Percentiles rank a stretch among this genome's conserved stretches.
phyloP scores from a whole-genome alignment of 2,888 invertebrate genomes.

The Linnaemya tessellans region DNA sequence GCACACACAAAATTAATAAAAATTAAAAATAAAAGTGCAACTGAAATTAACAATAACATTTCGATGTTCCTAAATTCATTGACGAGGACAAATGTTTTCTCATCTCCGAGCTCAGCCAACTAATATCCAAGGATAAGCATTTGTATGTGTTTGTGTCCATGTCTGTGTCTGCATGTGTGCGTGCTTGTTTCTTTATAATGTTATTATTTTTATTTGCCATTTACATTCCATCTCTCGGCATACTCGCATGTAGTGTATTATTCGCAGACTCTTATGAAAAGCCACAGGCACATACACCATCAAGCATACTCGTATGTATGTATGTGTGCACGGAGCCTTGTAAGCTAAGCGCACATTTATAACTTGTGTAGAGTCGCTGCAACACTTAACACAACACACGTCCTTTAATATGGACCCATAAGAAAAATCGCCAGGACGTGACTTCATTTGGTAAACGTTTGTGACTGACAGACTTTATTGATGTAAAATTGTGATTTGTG shows the following conservation, averaged over 20 bases:
- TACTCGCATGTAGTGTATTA: not conserved
- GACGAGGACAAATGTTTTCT: constrained; percentile 1
- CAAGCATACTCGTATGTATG: not conserved
- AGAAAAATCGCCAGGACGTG: constrained; percentile 82
- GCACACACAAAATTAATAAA: no score
- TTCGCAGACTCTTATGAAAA: not conserved
- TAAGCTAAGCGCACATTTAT: constrained; percentile 14
- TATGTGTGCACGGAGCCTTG: not conserved
- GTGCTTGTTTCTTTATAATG: constrained; percentile 4
- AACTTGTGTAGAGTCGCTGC: constrained; percentile 5
- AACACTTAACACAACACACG: constrained; percentile 73
- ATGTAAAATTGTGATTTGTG: constrained; percentile 10
- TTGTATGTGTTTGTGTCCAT: not conserved
- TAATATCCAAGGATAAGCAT: constrained; percentile 11
- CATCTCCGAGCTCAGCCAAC: not conserved
- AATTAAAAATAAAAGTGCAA: not conserved
- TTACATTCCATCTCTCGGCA: constrained; percentile 22
- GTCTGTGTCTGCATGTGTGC: not conserved
- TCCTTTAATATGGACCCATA: constrained; percentile 82
- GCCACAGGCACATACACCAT: not conserved
- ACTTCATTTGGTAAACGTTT: constrained; percentile 79
- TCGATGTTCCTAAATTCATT: constrained; percentile 4
- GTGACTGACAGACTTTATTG: constrained; percentile 52
- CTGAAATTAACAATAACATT: constrained; percentile 8
- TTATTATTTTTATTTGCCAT: constrained; percentile 54